Percentiles rank a stretch among this genome's conserved stretches.
phyloP scores from a whole-genome alignment of 2,888 invertebrate genomes.

The Athetis lepigone region DNA sequence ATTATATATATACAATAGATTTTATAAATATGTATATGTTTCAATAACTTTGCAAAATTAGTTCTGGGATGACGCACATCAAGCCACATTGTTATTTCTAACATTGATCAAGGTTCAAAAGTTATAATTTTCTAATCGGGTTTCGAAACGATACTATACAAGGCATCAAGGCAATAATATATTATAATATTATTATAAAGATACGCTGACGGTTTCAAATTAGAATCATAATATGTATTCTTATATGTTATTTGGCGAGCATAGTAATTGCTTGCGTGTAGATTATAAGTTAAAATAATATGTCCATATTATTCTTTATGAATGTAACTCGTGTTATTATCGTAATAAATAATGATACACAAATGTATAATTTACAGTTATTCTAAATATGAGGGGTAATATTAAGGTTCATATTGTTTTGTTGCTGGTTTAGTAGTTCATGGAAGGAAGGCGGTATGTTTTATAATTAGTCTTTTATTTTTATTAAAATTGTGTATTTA shows the following conservation, averaged over 20 bases:
- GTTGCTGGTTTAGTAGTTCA: slow-evolving; percentile 16
- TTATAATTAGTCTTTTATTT: background rate
- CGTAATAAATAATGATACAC: slow-evolving; percentile 76
- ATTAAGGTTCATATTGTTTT: slow-evolving; percentile 33
- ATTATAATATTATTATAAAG: slow-evolving; percentile 75
- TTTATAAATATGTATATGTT: slow-evolving; percentile 10
- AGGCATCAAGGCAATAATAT: slow-evolving; percentile 42
- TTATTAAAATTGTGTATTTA: no score
- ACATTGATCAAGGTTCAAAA: background rate
- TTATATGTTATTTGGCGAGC: slow-evolving; percentile 79
- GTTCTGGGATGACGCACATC: slow-evolving; percentile 19
- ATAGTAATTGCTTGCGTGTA: slow-evolving; percentile 81
- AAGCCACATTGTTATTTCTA: background rate
- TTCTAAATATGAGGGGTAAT: slow-evolving; percentile 55
- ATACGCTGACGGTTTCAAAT: slow-evolving; percentile 74
- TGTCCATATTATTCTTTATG: slow-evolving; percentile 75
- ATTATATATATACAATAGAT: no score
- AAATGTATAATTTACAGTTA: slow-evolving; percentile 63
- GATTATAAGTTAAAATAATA: slow-evolving; percentile 78
- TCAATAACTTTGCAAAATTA: slow-evolving; percentile 16
- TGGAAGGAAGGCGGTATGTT: slow-evolving; percentile 1
- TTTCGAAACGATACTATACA: slow-evolving; percentile 12
- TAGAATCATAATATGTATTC: slow-evolving; percentile 81
- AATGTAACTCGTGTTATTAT: slow-evolving; percentile 78
- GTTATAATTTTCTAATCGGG: slow-evolving; percentile 42